Conservation (phyloP, 2,113 vertebrate species). For the Emydura subglobosa region DNA sequence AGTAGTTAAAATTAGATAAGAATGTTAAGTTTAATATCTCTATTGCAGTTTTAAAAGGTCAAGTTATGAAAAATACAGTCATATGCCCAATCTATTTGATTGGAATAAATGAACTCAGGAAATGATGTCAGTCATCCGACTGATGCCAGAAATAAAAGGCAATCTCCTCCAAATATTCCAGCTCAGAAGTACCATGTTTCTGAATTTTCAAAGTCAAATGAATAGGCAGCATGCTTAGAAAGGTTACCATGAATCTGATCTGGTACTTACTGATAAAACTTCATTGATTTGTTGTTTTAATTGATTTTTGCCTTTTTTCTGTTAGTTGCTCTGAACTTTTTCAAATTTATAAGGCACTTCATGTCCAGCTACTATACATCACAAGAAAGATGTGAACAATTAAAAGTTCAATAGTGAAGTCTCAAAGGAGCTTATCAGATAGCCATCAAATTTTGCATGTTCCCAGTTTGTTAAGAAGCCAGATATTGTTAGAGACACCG, state of each 20-base stretch:
- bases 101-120: not conserved
- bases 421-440: not conserved
- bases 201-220: not conserved
- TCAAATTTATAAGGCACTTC: not conserved
- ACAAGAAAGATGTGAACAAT: not conserved
- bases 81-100: not conserved
- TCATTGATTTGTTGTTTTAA: conserved; percentile 32
- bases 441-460: accelerated
- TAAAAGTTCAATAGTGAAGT: conserved; percentile 6
- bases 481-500: not conserved
- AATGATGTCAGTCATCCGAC: not conserved
- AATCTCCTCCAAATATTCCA: not conserved
- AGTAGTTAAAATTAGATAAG: not conserved
- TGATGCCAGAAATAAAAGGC: conserved; percentile 2
- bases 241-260: not conserved
- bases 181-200: not conserved
- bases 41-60: conserved; percentile 26
- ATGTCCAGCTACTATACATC: not conserved
- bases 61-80: conserved; percentile 8
- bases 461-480: conserved; percentile 8
- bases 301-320: not conserved
- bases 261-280: conserved; percentile 20
- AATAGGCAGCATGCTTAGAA: conserved; percentile 11
- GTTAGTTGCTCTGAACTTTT: not conserved
- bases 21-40: not conserved